Conservation (phyloP, 2,888 invertebrate genomes). For the Aricia artaxerxes region DNA sequence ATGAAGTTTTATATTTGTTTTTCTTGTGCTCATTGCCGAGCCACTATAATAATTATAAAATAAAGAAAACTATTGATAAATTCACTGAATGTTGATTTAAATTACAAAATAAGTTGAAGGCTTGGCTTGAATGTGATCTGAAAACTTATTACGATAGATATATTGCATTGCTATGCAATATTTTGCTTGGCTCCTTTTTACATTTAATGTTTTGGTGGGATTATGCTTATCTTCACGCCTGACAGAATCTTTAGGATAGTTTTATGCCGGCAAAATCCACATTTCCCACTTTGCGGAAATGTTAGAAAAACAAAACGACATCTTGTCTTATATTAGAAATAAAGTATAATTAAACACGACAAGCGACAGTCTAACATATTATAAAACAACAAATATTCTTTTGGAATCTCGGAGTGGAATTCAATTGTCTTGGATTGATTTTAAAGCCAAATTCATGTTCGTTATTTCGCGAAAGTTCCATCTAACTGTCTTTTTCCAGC, state of each 20-base stretch:
- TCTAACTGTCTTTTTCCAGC: not conserved
- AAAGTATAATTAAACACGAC: not conserved
- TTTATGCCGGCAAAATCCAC: not conserved
- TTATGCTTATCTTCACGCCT: not conserved
- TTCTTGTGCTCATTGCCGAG: too few species aligned
- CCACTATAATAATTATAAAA: too few species aligned
- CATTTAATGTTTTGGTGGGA: too few species aligned
- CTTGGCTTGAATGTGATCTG: too few species aligned
- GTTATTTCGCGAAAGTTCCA: conserved; percentile 4
- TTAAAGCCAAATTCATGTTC: conserved; percentile 11
- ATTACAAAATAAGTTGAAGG: too few species aligned
- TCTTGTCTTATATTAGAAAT: not conserved
- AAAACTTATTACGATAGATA: too few species aligned
- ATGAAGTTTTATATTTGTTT: too few species aligned
- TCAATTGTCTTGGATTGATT: conserved; percentile 5
- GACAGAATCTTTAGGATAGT: not conserved
- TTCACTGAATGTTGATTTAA: too few species aligned
- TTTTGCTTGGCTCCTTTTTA: too few species aligned
- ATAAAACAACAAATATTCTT: not conserved
- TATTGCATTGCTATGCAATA: too few species aligned
- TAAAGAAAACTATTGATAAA: too few species aligned
- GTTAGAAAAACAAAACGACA: too few species aligned
- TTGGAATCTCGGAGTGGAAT: not conserved
- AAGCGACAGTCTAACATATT: not conserved
- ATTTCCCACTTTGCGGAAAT: not conserved